Base-by-base conservation (phyloP, 1,140 invertebrate species). In the Bathynomus jamesi region DNA sequence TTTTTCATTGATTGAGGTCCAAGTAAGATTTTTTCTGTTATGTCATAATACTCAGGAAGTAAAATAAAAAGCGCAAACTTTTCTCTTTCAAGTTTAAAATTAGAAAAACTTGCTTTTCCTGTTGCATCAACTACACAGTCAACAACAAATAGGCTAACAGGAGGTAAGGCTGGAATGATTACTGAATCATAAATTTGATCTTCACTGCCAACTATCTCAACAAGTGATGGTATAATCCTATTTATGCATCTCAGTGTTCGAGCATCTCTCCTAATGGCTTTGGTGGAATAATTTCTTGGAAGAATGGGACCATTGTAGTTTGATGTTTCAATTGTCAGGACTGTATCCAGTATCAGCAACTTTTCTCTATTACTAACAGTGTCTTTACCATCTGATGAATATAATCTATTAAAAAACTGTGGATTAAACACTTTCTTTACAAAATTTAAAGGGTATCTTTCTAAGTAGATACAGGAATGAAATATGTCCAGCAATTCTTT, bases 1-100 rank as follows among this genome's bases (percentile, higher is more conserved):
- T 83, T 85, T 87, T 0, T 82, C 46, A 69, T 28, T 25, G 32
- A 40, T n/a, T 69, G 25, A 8, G 67, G 84, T 0, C 89, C 89
- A 75, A 87, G 85, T 25, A 91, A 79, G 64, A 82, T 76, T 46
- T 82, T 79, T 62, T 80, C 82, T 67, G 85, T 83, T 53, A 82
- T 82, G 79, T 86, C 87, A 80, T 85, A 90, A 81, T 89, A 85
- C 75, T 90, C 87, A 21, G 88, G 88, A 27, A 89, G 79, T 80
- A 89, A 83, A 65, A 90, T 84, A 28, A 90, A 80, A 70, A 90
- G 75, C 3, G 85, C 87, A 32, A 77, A 73, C 27, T 78, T 69
- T 27, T 78, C 72, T 13, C 70, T 72, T 72, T 30, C 75, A 71
- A 64, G 71, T 27, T 69, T 66, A 32, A 72, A 65, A 29, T 70